Evolutionary conservation across 2,797 vertebrate species (phyloP).

Genomic region (Amblyraja radiata): DNA sequence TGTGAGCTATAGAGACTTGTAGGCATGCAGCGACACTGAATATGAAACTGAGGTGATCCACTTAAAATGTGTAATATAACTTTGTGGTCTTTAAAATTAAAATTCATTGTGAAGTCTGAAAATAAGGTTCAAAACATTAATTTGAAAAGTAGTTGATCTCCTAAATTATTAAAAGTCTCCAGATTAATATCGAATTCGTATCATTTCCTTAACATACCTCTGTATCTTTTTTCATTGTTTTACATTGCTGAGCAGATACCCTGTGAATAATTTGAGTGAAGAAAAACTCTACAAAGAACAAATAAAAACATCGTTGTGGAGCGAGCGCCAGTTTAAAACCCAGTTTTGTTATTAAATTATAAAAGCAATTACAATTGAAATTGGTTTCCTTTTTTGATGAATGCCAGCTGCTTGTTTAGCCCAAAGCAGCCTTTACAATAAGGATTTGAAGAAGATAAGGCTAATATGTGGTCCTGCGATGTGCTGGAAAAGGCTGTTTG

Average conservation of each 20-base stretch:
- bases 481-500: background rate
- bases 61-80: background rate
- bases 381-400: background rate
- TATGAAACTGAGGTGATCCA: too few relatives aligned
- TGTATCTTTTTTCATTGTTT: background rate
- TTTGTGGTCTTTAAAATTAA: background rate
- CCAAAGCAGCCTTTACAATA: background rate
- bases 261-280: background rate
- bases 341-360: background rate
- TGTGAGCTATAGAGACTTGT: background rate
- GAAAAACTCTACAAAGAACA: background rate
- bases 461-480: background rate
- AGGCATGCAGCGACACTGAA: background rate
- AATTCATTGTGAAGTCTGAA: background rate
- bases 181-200: background rate
- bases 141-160: background rate
- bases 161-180: too few relatives aligned
- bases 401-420: conserved; percentile 1
- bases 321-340: background rate
- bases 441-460: background rate
- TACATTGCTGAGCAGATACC: background rate
- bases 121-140: background rate
- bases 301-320: background rate
- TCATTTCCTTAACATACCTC: background rate
- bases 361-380: background rate